Base-by-base conservation (phyloP, 2,888 invertebrate species). In the Callyntrura guangdongensis region DNA sequence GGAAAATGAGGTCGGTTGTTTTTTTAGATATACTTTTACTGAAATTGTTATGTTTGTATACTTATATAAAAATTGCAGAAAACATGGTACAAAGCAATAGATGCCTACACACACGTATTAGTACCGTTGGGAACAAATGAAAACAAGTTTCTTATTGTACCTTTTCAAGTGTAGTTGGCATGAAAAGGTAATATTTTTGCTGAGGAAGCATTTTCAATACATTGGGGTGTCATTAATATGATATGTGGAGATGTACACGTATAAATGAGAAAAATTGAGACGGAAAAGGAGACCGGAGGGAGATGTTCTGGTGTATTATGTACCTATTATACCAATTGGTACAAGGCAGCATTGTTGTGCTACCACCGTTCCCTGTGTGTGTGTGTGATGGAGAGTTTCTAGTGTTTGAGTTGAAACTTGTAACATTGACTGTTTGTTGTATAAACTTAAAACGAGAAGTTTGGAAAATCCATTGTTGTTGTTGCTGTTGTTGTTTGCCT, bases 361-460 rank as follows among this genome's bases (percentile, higher is more conserved):
- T 27, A 27, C n/a, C 12, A 27, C 1, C 27, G 25, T 53, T 53
- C 4, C 53, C 2, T 14, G 53, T 9, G 2, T 53, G 53, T 9
- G 12, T 12, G 14, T 53, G 12, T 53, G 12, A 12, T 53, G n/a
- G n/a, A 36, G 36, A 36, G 36, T n/a, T 53, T n/a, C 4, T 12
- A 12, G 53, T 27, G 67, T 27, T 27, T 67, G 20, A 74, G 74
- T 74, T 74, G 45, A 47, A 11, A 74, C n/a, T 74, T 74, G 45
- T 74, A 11, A 74, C n/a, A 74, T 47, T 74, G 14, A 74, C n/a
- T 74, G 45, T 74, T 49, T 53, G 22, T 77, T 77, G 53, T 77
- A 53, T 56, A 77, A 77, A 27, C 56, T 53, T n/a, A 59, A 56
- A 79, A 27, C 8, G 59, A 79, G 27, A 56, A 79, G 59, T 56